Percentiles rank a stretch among this genome's conserved stretches.
These are phyloP conservation scores for Eolophus roseicapilla DNA, from an alignment of 2,113 vertebrate genomes.

Conservation along the genomic window DNA sequence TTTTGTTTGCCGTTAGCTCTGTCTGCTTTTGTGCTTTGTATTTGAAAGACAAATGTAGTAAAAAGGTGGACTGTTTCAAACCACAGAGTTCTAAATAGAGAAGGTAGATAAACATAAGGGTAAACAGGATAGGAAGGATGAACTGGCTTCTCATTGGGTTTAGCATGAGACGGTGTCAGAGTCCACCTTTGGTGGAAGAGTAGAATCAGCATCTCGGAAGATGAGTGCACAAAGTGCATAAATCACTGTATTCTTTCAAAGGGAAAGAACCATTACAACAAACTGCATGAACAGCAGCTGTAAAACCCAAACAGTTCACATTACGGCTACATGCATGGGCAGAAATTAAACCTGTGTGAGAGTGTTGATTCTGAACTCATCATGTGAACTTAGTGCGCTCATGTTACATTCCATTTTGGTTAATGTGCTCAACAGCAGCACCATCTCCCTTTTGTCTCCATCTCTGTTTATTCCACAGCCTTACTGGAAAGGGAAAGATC, in stretches of 20 bases:
- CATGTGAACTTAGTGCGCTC: background rate
- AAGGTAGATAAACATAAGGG: background rate
- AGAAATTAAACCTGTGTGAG: background rate
- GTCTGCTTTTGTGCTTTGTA: background rate
- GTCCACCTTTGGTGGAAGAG: background rate
- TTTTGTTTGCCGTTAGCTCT: background rate
- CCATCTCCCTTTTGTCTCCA: rapidly evolving
- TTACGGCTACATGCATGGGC: background rate
- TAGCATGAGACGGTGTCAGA: background rate
- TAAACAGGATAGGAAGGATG: background rate
- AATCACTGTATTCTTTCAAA: background rate
- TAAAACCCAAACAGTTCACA: background rate
- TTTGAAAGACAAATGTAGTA: background rate
- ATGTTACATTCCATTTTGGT: background rate
- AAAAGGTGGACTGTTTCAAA: background rate
- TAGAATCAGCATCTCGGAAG: background rate
- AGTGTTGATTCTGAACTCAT: background rate
- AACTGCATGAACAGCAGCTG: background rate
- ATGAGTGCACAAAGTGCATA: background rate
- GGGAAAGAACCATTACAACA: background rate
- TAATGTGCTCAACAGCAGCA: background rate
- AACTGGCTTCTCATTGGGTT: background rate
- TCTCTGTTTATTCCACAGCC: background rate
- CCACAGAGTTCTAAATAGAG: background rate
- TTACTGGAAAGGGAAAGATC: background rate